Base-by-base conservation (phyloP, 2,888 invertebrate species). In the Odontothrips loti region DNA sequence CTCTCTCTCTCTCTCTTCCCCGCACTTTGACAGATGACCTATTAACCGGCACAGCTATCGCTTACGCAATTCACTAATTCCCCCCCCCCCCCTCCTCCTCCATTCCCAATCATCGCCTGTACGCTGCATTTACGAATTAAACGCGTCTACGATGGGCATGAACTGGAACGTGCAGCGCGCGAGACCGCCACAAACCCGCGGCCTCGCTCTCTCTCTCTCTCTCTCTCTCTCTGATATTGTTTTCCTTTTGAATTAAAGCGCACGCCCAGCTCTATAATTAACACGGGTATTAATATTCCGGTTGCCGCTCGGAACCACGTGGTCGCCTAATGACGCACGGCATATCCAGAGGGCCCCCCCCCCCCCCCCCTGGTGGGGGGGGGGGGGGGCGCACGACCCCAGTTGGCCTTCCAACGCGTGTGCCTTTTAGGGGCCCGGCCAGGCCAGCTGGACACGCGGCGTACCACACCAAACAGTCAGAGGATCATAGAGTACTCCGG, bases 241-340 rank as follows among this genome's bases (percentile, higher is more conserved):
- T 27, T 75, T 75, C 68, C 68, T 75, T 75, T 75, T 75, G 68
- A 75, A 75, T 75, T 75, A 75, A 75, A 75, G 58, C 58, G 58
- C 58, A 15, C 58, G 6, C 34, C 6, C 34, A 27, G 68, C 68
- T 75, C 68, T 75, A 75, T 75, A 75, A 75, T 75, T 75, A 75
- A 75, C 68, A 27, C 68, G 68, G 68, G 68, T 75, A 75, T 75
- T 75, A 75, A 75, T 75, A 75, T 75, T 75, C 68, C 27, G 68
- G 68, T 68, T 68, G 68, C 27, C 58, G 58, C 15, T 58, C 17
- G 51, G n/a, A 15, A 17, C n/a, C n/a, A 75, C 68, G 68, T 75
- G 68, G 27, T 27, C 68, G 27, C 12, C 12, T 8, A 8, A 27
- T 23, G 68, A 58, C 58, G 58, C 12, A 20, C 51, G 51, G 3